phyloP scores from a whole-genome alignment of 2,797 vertebrate genomes.

The Labeo calbasu region DNA sequence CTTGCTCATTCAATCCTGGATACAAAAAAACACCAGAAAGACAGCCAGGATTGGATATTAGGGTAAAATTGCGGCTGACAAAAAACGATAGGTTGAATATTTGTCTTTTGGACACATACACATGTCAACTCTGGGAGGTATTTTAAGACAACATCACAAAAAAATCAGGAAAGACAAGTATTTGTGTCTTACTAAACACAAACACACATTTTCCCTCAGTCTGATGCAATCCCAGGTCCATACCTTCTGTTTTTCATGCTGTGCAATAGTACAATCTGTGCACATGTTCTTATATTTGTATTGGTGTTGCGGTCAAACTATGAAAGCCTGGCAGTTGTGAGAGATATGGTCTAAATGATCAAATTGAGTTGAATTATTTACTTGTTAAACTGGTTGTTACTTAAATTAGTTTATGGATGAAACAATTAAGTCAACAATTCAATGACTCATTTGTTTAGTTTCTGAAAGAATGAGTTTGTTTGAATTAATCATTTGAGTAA shows the following conservation, averaged over 20 bases:
- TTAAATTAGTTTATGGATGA: background rate
- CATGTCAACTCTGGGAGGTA: background rate
- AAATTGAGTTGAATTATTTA: background rate
- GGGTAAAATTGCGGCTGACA: background rate
- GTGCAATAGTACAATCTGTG: background rate
- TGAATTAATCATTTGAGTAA: background rate
- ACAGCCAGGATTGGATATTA: background rate
- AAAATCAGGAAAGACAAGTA: background rate
- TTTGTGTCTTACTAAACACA: background rate
- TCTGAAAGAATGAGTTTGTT: background rate
- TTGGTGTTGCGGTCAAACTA: background rate
- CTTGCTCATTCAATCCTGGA: slow-evolving; percentile 14
- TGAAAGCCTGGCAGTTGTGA: background rate
- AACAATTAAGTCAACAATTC: background rate
- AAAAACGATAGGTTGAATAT: background rate
- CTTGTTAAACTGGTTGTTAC: background rate
- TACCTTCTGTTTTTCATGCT: background rate
- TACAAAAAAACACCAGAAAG: background rate
- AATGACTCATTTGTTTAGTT: background rate
- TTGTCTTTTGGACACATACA: background rate
- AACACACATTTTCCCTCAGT: background rate
- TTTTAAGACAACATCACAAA: background rate
- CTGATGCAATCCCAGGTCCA: slow-evolving; percentile 11
- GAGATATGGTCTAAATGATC: background rate
- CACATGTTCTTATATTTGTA: background rate